phyloP scores from a whole-genome alignment of 2,797 vertebrate species.

The Acipenser transmontanus region DNA sequence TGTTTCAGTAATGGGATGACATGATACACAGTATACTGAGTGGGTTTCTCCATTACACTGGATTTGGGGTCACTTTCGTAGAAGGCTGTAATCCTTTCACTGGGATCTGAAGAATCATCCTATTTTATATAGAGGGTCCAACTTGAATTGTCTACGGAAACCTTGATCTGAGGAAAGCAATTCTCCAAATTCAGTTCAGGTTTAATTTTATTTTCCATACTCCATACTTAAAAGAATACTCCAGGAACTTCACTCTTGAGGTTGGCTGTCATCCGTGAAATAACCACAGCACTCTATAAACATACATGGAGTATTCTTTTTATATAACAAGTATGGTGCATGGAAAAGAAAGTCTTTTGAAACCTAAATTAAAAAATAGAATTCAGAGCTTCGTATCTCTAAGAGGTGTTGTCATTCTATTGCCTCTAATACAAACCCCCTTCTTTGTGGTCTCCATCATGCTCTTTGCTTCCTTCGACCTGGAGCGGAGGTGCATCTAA shows the following conservation, averaged over 20 bases:
- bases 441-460: conserved; percentile 20
- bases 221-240: too few species aligned
- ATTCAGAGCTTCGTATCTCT: neutral
- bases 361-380: neutral
- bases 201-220: too few species aligned
- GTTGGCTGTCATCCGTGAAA: neutral
- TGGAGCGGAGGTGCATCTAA: conserved; percentile 47
- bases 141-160: too few species aligned
- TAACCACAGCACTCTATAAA: neutral
- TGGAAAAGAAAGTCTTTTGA: neutral
- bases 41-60: too few species aligned
- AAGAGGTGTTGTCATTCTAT: neutral
- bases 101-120: too few species aligned
- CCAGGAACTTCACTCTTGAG: neutral
- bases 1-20: too few species aligned
- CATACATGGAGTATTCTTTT: neutral
- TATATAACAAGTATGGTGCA: neutral
- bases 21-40: too few species aligned
- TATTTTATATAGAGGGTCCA: too few species aligned
- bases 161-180: too few species aligned
- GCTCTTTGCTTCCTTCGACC: conserved; percentile 19
- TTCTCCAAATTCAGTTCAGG: too few species aligned
- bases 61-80: too few species aligned
- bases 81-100: too few species aligned
- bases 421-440: conserved; percentile 20